Evolutionary conservation across 2,888 invertebrate genomes (phyloP).

Genomic region (Artemia sinica): DNA sequence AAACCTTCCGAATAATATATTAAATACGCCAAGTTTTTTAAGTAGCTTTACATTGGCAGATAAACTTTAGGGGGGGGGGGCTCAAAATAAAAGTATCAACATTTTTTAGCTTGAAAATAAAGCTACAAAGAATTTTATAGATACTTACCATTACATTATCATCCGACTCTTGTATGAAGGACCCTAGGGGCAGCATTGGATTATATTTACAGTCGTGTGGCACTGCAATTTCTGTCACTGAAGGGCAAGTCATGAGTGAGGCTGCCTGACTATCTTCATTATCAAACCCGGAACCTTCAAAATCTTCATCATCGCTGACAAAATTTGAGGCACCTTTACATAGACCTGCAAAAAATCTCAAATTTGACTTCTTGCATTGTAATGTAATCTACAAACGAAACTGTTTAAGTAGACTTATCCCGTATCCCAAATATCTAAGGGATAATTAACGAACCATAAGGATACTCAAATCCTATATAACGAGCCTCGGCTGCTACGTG

Average conservation of each 20-base stretch:
- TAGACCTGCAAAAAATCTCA: slow-evolving; percentile 19
- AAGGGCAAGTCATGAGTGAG: slow-evolving; percentile 1
- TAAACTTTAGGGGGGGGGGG: no score
- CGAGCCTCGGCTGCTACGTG: no score
- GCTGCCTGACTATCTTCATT: background rate
- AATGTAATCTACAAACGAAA: no score
- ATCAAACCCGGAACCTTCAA: slow-evolving; percentile 22
- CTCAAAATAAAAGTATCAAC: no score
- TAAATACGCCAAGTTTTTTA: no score
- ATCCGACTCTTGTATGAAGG: slow-evolving; percentile 19
- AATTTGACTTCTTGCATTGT: background rate
- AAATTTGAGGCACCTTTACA: slow-evolving; percentile 20
- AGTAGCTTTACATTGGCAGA: no score
- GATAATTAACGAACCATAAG: no score
- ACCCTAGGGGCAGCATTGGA: slow-evolving; percentile 20
- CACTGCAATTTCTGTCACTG: slow-evolving; percentile 14
- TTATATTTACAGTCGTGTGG: slow-evolving; percentile 22
- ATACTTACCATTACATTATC: slow-evolving; percentile 22
- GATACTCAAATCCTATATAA: no score
- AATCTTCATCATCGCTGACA: slow-evolving; percentile 24
- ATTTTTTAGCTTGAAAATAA: background rate
- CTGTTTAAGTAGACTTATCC: no score
- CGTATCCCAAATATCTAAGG: no score
- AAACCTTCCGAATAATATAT: no score
- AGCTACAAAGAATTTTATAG: background rate